Base-by-base conservation (phyloP, 1,140 invertebrate genomes). In the Calephelis nemesis region DNA sequence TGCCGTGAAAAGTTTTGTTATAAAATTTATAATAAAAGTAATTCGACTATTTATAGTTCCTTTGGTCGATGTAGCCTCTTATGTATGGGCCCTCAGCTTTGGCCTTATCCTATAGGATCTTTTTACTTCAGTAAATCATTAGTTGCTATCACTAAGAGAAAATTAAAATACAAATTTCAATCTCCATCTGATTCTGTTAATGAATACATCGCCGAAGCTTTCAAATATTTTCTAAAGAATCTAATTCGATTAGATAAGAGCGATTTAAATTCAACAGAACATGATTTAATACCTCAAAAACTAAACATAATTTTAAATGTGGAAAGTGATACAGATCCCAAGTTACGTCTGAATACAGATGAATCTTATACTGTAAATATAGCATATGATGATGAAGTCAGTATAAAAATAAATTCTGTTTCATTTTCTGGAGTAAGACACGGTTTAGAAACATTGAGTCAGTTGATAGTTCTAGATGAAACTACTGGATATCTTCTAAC, bases 381-480 rank as follows among this genome's bases (percentile, higher is more conserved):
- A 5, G 85, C 86, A 40, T 87, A 92, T 15, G 87, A 87, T 58
- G 90, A 91, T 62, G 67, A 86, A 40, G 58, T 95, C 0, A 87
- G 93, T 4, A 94, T 94, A 0, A 93, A 91, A 50, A 94, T 97
- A 30, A 85, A 73, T 1, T 94, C 94, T 0, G 92, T 92, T 8
- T 95, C 94, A 0, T 97, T 94, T 79, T 96, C 95, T 77, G 96
- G 96, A 0, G 94, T 94, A 0, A 93, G 96, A 7, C 96, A 97
- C 73, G 96, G 94, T 0, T 81, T 97, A 0, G 96, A 97, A 81
- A 97, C 96, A 0, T 84, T 97, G 0, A 93, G 93, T 40, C 96
- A 97, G 76, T 81, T 97, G 52, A 95, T 97, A 50, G 94, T 95
- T 93, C 94, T 94, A 78, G 95, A 95, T 72, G 80, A 90, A 67